Evolutionary conservation across 1,140 invertebrate genomes (phyloP).

Genomic region (Drosophila pachea): DNA sequence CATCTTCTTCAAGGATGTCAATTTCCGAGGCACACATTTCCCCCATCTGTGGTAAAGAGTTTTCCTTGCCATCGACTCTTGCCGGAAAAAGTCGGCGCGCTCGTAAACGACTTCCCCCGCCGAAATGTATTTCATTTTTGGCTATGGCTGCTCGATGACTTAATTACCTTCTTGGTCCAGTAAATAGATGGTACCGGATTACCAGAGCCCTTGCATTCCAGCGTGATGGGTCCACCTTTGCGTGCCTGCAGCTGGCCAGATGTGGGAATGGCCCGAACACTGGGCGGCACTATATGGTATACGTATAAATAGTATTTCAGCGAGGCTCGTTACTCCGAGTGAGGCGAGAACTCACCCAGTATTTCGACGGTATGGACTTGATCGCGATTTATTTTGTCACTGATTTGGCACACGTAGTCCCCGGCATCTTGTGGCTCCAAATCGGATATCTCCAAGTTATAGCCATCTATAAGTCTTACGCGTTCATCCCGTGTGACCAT

Average conservation of each 20-base stretch:
- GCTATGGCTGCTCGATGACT: too few relatives aligned
- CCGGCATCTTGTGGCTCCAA: slow-evolving; percentile 80
- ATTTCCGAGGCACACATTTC: too few relatives aligned
- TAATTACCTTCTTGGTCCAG: slow-evolving; percentile 83
- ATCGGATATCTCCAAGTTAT: slow-evolving; percentile 84
- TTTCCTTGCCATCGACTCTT: too few relatives aligned
- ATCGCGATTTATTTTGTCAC: slow-evolving; percentile 83
- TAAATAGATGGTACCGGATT: slow-evolving; percentile 85
- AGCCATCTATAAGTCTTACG: slow-evolving; percentile 84
- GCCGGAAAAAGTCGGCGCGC: too few relatives aligned
- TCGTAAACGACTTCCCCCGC: too few relatives aligned
- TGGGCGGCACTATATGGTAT: slow-evolving; percentile 81
- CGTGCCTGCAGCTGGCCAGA: slow-evolving; percentile 82
- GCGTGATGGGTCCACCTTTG: slow-evolving; percentile 83
- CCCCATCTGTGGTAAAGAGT: too few relatives aligned
- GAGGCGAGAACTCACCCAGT: slow-evolving; percentile 66
- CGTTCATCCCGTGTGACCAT: slow-evolving; percentile 85
- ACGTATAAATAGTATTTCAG: neutral
- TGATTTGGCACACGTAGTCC: slow-evolving; percentile 84
- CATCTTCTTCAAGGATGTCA: neutral
- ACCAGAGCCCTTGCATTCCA: slow-evolving; percentile 84
- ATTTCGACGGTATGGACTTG: slow-evolving; percentile 80
- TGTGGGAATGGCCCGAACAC: slow-evolving; percentile 81
- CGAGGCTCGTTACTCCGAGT: neutral
- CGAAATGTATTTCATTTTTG: too few relatives aligned